phyloP scores from a whole-genome alignment of 2,113 vertebrate species.

The Chaetodon trifascialis region DNA sequence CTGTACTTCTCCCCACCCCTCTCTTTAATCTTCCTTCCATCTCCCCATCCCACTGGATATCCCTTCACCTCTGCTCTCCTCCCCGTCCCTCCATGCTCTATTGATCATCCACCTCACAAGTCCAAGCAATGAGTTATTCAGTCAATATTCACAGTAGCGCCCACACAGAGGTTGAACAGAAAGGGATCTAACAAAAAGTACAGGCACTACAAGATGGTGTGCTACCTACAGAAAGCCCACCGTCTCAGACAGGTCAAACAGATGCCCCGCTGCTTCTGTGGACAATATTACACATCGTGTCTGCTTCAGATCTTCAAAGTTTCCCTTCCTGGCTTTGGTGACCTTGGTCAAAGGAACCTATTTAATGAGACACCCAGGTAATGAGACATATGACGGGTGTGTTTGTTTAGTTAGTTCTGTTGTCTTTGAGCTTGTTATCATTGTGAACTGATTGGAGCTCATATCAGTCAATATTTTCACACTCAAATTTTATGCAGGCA shows the following conservation, averaged over 20 bases:
- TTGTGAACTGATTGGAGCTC: background rate
- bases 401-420: background rate
- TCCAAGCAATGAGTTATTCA: constrained; percentile 28
- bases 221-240: background rate
- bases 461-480: background rate
- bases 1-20: background rate
- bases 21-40: background rate
- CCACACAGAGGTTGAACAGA: constrained; percentile 9
- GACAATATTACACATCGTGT: background rate
- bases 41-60: background rate
- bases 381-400: background rate
- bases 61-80: constrained; percentile 32
- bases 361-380: constrained; percentile 20
- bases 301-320: constrained; percentile 17
- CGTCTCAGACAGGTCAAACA: constrained; percentile 14
- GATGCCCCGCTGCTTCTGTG: background rate
- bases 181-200: constrained; percentile 37
- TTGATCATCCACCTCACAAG: constrained; percentile 49
- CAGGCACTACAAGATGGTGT: background rate
- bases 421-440: background rate
- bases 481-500: background rate
- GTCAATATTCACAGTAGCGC: constrained; percentile 55
- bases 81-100: constrained; percentile 14
- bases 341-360: constrained; percentile 5
- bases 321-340: background rate